Evolutionary conservation across 2,113 vertebrate species (phyloP).

Genomic region (Apteryx owenii): DNA sequence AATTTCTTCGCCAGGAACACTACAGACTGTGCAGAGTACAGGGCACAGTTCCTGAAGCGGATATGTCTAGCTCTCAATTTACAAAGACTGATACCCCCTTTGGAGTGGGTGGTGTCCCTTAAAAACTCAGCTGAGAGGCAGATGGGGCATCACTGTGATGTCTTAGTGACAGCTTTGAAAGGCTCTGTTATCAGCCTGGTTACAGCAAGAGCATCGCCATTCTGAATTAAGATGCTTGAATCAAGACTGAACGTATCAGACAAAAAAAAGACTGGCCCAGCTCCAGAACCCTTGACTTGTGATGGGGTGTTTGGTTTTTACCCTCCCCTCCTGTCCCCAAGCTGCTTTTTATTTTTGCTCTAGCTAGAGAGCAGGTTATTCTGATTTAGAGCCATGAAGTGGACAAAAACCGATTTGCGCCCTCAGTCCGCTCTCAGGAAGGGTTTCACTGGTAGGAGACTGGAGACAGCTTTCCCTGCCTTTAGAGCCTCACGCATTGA

Average conservation of each 20-base stretch:
- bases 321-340: neutral
- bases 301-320: neutral
- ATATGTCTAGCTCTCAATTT: neutral
- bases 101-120: neutral
- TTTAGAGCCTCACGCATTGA: neutral
- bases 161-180: neutral
- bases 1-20: neutral
- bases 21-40: neutral
- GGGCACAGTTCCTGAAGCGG: neutral
- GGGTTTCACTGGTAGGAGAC: neutral
- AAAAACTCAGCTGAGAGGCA: conserved; percentile 19
- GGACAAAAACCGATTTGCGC: neutral
- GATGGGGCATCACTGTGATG: neutral
- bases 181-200: neutral
- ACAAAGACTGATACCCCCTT: neutral
- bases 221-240: neutral
- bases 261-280: neutral
- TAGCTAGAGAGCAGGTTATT: neutral
- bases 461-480: neutral
- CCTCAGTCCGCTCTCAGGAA: neutral
- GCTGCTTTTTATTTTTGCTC: neutral
- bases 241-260: neutral
- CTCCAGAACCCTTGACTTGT: neutral
- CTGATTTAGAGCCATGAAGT: neutral
- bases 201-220: neutral